Evolutionary conservation across 1,140 invertebrate genomes (phyloP).

Genomic region (Neotoxoptera formosana): DNA sequence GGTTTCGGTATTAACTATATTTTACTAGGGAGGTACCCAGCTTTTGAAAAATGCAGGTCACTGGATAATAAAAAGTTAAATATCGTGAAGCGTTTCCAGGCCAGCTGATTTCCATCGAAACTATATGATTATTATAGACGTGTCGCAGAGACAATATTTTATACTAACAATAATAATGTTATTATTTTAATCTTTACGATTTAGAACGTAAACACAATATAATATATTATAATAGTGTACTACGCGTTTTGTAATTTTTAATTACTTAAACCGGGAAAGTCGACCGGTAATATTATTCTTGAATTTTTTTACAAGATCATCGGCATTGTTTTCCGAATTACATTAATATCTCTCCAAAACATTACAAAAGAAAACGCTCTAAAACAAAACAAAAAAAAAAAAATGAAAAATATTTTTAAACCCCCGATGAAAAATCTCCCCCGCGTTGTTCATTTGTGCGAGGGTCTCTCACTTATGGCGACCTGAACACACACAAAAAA

Average conservation of each 20-base stretch:
- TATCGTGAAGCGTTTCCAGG: background rate
- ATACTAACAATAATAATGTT: background rate
- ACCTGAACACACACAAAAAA: background rate
- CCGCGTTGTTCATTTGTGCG: background rate
- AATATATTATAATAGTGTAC: background rate
- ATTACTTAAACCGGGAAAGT: background rate
- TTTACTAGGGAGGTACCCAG: no score
- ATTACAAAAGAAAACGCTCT: slow-evolving; percentile 6
- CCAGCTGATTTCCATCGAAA: background rate
- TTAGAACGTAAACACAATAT: background rate
- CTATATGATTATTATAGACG: background rate
- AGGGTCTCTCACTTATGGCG: slow-evolving; percentile 3
- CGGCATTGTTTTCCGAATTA: background rate
- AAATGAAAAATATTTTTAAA: slow-evolving; percentile 7
- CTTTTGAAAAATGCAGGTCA: background rate
- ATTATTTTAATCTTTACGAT: background rate
- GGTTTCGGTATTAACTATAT: background rate
- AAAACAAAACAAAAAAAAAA: background rate
- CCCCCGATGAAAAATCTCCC: slow-evolving; percentile 16
- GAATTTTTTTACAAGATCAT: background rate
- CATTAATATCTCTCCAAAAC: background rate
- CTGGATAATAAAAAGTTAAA: background rate
- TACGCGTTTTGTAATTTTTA: background rate
- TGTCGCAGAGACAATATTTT: background rate
- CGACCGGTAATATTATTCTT: background rate